A percentile compares a stretch with the other conserved stretches of the same genome.
Evolutionary conservation across 2,888 invertebrate species (phyloP).

Genomic region (Aproaerema taeniolella): DNA sequence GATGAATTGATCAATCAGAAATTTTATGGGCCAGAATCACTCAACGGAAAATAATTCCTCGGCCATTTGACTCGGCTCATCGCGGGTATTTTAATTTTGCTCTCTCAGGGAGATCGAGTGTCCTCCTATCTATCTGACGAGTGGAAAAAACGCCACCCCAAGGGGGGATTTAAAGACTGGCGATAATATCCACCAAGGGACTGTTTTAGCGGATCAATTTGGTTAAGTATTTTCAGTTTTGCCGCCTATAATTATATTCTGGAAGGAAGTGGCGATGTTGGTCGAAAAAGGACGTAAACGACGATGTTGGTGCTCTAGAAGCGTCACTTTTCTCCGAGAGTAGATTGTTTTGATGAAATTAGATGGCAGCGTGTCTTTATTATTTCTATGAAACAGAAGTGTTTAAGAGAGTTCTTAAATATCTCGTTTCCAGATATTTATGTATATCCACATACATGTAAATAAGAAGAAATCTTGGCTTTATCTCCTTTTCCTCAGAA

Average conservation of each 20-base stretch:
- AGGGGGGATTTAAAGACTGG: constrained; percentile 39
- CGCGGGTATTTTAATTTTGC: constrained; percentile 74
- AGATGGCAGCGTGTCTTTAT: no score
- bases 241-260: constrained; percentile 8
- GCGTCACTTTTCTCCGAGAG: no score
- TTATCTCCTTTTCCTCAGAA: no score
- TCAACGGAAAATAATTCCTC: constrained; percentile 74
- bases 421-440: no score
- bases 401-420: no score
- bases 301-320: no score
- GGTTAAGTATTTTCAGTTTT: constrained; percentile 16
- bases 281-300: background rate
- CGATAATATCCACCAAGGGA: constrained; percentile 59
- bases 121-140: constrained; percentile 75
- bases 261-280: constrained; percentile 1
- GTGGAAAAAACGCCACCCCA: constrained; percentile 44
- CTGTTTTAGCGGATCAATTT: constrained; percentile 34
- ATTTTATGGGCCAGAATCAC: constrained; percentile 75
- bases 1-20: constrained; percentile 77
- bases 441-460: no score
- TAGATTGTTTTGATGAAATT: no score
- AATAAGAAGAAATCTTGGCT: no score
- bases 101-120: constrained; percentile 75
- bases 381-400: no score
- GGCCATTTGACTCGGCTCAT: constrained; percentile 70